Conservation (phyloP, 2,797 vertebrate species). For the Poeciliopsis turneri region DNA sequence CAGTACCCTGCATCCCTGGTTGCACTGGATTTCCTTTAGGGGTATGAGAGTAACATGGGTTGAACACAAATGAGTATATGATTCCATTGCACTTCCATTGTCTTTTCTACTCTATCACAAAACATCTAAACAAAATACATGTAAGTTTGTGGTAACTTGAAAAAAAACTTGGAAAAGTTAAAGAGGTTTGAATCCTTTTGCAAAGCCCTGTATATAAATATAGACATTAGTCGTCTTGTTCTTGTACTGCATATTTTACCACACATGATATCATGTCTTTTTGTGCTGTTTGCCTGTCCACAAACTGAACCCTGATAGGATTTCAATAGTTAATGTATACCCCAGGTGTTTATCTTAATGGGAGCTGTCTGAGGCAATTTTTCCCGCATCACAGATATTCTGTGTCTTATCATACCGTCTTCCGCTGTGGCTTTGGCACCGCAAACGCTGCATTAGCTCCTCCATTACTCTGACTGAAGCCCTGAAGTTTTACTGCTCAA, state of each 20-base stretch:
- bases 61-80: not conserved
- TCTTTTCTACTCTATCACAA: not conserved
- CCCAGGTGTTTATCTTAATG: conserved; percentile 59
- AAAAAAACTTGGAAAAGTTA: not conserved
- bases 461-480: conserved; percentile 41
- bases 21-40: not conserved
- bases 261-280: conserved; percentile 52
- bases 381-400: conserved; percentile 36
- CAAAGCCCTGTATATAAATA: conserved; percentile 59
- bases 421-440: conserved; percentile 49
- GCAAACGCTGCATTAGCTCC: conserved; percentile 32
- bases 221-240: conserved; percentile 67
- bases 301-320: conserved; percentile 52
- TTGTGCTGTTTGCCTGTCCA: conserved; percentile 39
- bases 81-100: not conserved
- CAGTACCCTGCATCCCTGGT: not conserved
- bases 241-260: conserved; percentile 48
- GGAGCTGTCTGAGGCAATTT: conserved; percentile 56
- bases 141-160: not conserved
- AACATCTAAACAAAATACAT: not conserved
- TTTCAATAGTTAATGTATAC: conserved; percentile 49
- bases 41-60: not conserved
- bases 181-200: not conserved
- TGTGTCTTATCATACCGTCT: conserved; percentile 35
- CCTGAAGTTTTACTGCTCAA: conserved; percentile 24